These are phyloP conservation scores for Pterobdella sp. DNA, from an alignment of 2,888 invertebrate genomes.

Conservation along the genomic window DNA sequence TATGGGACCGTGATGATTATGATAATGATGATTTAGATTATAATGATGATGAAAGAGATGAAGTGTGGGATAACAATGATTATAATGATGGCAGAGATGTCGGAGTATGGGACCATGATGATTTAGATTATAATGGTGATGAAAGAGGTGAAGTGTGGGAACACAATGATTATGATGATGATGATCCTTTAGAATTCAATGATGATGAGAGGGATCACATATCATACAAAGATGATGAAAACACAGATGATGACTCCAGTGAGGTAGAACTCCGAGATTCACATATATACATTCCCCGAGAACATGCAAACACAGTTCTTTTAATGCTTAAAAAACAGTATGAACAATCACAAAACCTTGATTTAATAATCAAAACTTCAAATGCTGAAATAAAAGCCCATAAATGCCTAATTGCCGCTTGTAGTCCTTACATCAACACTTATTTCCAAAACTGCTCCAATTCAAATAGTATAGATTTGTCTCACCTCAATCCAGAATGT, in stretches of 20 bases:
- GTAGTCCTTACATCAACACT: conserved; percentile 6
- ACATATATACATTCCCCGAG: neutral
- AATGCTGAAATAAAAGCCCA: neutral
- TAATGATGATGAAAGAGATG: neutral
- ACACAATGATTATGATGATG: neutral
- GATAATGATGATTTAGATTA: too few relatives aligned
- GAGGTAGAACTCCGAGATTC: neutral
- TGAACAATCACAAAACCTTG: neutral
- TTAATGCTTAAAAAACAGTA: neutral
- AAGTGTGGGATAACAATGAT: neutral
- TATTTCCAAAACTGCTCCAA: neutral
- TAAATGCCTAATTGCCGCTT: conserved; percentile 11
- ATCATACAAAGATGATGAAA: neutral
- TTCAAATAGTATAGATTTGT: neutral
- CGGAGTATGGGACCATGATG: neutral
- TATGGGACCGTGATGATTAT: too few relatives aligned
- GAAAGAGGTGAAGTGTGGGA: neutral
- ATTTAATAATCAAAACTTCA: conserved; percentile 7
- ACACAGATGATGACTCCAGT: neutral
- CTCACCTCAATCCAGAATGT: neutral
- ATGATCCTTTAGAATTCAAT: neutral
- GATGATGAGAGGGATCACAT: neutral
- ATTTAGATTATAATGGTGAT: neutral
- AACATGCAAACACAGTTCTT: neutral
- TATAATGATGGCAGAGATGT: neutral